Base-by-base conservation (phyloP, 2,888 invertebrate species). In the Morpho achilles region DNA sequence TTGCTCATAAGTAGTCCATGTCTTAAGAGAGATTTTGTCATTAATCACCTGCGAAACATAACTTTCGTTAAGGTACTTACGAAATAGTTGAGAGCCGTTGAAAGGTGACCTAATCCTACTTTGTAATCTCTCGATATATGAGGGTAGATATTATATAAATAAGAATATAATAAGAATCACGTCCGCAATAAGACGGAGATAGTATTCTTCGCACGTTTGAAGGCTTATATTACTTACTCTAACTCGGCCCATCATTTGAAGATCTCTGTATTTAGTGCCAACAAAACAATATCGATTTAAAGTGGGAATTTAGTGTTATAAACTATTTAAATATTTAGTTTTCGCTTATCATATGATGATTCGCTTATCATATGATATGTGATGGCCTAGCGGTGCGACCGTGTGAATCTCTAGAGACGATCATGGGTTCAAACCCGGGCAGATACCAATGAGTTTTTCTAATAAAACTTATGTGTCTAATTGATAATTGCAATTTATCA, bases 151-250 rank as follows among this genome's bases (percentile, higher is more conserved):
- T 68, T 71, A 69, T 51, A 56, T 55, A 54, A 56, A 61, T 56
- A 67, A 71, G 71, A 79, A 84, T 84, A 85, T 86, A 89, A 88
- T 88, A 89, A 84, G 84, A 87, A 89, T 87, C 89, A 89, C 90
- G 90, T 89, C 84, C 87, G 88, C 89, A 90, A 89, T 90, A 89
- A 87, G 81, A 72, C 77, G 74, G 73, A 62, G 71, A 69, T 74
- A 75, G 82, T 81, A 89, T 89, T 88, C 89, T 79, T 82, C 80
- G 82, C 89, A 88, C 89, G 89, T 89, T 77, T 67, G 69, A 72
- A 69, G 80, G 84, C 80, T 84, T 79, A 75, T 74, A 53, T 57
- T 51, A 71, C 73, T 89, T 88, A 87, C 77, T 71, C 77, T 73
- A 85, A 88, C 83, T 89, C 86, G 79, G 79, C 74, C 84, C 82